phyloP scores from a whole-genome alignment of 2,113 vertebrate genomes.

The Apodemus speciosus region DNA sequence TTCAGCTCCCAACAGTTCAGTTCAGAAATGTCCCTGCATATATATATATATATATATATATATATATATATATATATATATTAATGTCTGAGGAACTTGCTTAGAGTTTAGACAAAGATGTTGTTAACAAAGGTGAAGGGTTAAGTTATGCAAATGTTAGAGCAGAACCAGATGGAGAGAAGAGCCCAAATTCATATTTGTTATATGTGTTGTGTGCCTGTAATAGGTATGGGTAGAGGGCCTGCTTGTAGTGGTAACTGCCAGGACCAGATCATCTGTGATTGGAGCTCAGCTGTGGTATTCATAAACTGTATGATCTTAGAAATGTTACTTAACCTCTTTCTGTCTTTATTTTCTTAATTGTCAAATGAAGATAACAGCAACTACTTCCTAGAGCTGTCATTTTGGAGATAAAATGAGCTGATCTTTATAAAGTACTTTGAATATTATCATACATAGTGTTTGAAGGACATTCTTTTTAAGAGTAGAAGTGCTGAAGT shows the following conservation, averaged over 20 bases:
- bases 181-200: background rate
- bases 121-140: background rate
- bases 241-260: background rate
- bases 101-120: background rate
- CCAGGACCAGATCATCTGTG: background rate
- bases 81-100: background rate
- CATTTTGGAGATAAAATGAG: background rate
- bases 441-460: background rate
- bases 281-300: background rate
- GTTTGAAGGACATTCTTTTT: conserved; percentile 21
- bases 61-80: no score
- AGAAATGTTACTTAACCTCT: background rate
- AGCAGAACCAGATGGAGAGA: background rate
- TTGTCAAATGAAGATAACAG: background rate
- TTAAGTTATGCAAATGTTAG: background rate
- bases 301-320: background rate
- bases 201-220: background rate
- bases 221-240: background rate
- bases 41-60: no score
- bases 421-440: conserved; percentile 8
- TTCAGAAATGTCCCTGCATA: conserved; percentile 25
- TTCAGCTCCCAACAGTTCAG: background rate
- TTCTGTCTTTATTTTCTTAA: background rate
- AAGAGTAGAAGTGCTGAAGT: background rate
- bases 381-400: background rate